Evolutionary conservation across 2,797 vertebrate genomes (phyloP).

Genomic region (Diplodus puntazzo): DNA sequence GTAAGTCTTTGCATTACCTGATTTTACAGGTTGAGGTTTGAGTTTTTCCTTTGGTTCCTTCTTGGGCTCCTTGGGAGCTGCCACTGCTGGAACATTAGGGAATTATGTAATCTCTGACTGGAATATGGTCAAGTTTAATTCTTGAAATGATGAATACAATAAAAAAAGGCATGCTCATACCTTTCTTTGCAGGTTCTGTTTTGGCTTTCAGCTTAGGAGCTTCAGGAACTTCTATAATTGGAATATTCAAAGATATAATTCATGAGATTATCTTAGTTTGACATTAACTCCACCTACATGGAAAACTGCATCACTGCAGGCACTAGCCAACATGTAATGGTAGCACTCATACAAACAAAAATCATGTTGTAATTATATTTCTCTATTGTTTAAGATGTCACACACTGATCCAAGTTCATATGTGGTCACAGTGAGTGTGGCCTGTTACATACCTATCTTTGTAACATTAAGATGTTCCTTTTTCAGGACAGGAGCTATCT

Average conservation of each 20-base stretch:
- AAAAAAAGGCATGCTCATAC: slow-evolving; percentile 24
- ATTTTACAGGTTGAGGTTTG: slow-evolving; percentile 52
- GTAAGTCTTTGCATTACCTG: slow-evolving; percentile 55
- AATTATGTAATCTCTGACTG: no score
- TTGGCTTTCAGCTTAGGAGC: slow-evolving; percentile 51
- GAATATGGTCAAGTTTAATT: no score
- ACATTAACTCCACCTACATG: neutral
- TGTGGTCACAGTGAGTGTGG: neutral
- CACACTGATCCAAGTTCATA: no score
- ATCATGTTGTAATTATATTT: no score
- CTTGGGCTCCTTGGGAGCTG: slow-evolving; percentile 42
- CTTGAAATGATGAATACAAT: neutral
- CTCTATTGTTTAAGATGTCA: no score
- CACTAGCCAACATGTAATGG: neutral
- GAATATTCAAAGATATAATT: slow-evolving; percentile 2
- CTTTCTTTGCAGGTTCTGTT: slow-evolving; percentile 55
- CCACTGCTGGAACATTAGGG: slow-evolving; percentile 11
- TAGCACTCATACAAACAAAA: neutral
- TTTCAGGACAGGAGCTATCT: slow-evolving; percentile 33
- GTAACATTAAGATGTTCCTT: slow-evolving; percentile 60
- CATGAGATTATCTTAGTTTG: neutral
- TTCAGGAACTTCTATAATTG: slow-evolving; percentile 31
- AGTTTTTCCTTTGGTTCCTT: slow-evolving; percentile 49
- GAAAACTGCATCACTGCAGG: neutral
- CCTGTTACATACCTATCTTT: slow-evolving; percentile 33